phyloP scores from a whole-genome alignment of 1,140 invertebrate genomes.

The Microplitis demolitor region DNA sequence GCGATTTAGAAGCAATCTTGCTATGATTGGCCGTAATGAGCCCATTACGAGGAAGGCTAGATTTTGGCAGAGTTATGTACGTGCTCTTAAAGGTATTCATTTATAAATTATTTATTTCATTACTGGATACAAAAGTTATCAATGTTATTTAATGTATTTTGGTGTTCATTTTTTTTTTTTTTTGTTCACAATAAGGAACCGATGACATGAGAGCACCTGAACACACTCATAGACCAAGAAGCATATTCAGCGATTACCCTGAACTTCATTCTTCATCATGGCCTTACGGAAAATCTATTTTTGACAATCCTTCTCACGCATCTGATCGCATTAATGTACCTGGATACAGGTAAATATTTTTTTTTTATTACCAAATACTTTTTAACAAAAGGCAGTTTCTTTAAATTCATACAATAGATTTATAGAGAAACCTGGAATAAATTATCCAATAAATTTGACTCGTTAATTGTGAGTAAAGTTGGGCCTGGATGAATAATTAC shows the following conservation, averaged over 20 bases:
- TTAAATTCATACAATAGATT: background rate
- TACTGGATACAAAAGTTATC: no score
- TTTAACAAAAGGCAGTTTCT: background rate
- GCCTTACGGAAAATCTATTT: slow-evolving; percentile 82
- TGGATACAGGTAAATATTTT: slow-evolving; percentile 70
- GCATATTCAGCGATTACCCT: slow-evolving; percentile 72
- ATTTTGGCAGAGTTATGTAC: slow-evolving; percentile 90
- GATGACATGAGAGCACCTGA: slow-evolving; percentile 88
- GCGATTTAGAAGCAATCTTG: slow-evolving; percentile 88
- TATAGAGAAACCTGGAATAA: background rate
- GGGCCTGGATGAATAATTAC: no score
- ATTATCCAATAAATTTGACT: no score
- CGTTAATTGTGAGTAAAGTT: no score
- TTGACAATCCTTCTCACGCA: slow-evolving; percentile 78
- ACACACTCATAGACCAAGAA: slow-evolving; percentile 70
- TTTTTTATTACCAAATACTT: background rate
- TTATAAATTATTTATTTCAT: background rate
- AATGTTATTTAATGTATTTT: no score
- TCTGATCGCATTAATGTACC: slow-evolving; percentile 81
- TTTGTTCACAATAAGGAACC: slow-evolving; percentile 67
- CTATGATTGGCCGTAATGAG: slow-evolving; percentile 91
- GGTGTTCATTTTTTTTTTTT: background rate
- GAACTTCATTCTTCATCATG: slow-evolving; percentile 69
- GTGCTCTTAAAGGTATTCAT: slow-evolving; percentile 82
- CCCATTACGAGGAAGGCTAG: slow-evolving; percentile 88